Base-by-base conservation (phyloP, 1,140 invertebrate genomes). In the Heliconius congener region DNA sequence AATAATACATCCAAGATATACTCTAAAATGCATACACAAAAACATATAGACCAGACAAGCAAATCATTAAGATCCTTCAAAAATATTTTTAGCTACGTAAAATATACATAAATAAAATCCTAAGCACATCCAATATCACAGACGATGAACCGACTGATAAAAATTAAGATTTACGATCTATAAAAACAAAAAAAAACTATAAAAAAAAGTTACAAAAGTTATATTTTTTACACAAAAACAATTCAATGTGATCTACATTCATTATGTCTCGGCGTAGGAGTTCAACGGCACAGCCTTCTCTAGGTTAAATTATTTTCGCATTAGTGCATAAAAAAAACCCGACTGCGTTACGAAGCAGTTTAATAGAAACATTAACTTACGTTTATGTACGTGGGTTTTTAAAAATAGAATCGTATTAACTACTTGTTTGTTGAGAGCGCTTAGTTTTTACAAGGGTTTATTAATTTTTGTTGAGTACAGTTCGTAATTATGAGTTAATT, bases 231-330 rank as follows among this genome's bases (percentile, higher is more conserved):
- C n/a, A 57, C 8, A 18, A 23, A 57, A 57, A 57, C 55, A 8
- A 57, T 66, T 66, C 23, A 66, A 66, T 66, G 23, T 66, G 60
- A 66, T 27, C 60, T 27, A 66, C 60, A 66, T 66, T 66, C 60
- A 66, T 27, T 66, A 66, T 66, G 30, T 66, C 23, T 66, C 13
- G 9, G 60, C 23, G 23, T 27, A 66, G n/a, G 23, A 66, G 60
- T 66, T 66, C 60, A 66, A 66, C 60, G 60, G n/a, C 60, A 66
- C 23, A 57, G 23, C n/a, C 60, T 66, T 66, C 23, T 66, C 60
- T 66, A 66, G 60, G 60, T 66, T 66, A 66, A 66, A 66, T 66
- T 66, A 66, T 66, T 66, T 66, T 66, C 60, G 60, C 60, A 66
- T 66, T 66, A 66, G 60, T 66, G 27, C 60, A 30, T 66, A 66